Evolutionary conservation across 2,888 invertebrate genomes (phyloP), one percentile per base, ranked within the genome.

Genomic region (Epistrophe grossulariae): DNA sequence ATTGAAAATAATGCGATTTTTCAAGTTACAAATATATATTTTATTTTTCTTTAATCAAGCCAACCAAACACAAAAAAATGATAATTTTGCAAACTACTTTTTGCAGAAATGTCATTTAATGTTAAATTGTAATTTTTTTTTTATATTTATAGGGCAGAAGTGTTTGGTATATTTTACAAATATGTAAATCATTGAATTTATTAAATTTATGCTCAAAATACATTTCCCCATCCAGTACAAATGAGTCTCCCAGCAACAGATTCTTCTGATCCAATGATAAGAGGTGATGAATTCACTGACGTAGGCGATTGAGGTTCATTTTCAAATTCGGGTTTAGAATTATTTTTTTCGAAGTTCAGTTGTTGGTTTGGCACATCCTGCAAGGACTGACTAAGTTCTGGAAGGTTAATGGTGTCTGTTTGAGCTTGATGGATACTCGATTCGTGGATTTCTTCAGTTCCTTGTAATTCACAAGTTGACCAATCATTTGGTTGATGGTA

Each of bases 141-240:
- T 1, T 35, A 6, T 31, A 5, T 45, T 7, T 45, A 35, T 15
- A 57, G 57, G 57, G 57, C 59, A 35, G n/a, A 17, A 28, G 31
- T 31, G 31, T 35, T 57, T 59, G 35, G 1, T 59, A 17, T 35
- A 38, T 59, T 38, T 24, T 38, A 43, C 1, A 7, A 8, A 40
- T 13, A 60, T 38, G 38, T 38, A 24, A 60, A 55, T 28, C 4
- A 15, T 9, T 24, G 0, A n/a, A n/a, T n/a, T n/a, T n/a, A n/a
- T n/a, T 24, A 24, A 43, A 38, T 9, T 5, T 15, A 24, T 48
- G 3, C 0, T 60, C 15, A 60, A 43, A 62, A 62, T 40, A 40
- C 10, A n/a, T 24, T 31, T 35, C 66, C 66, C 66, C 66, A 66
- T 66, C 66, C 66, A 24, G 28, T 11, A 8, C 66, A 66, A 48